Evolutionary conservation across 2,797 vertebrate genomes (phyloP), one percentile per base, ranked within the genome.

Genomic region (Phylloscopus collybita): DNA sequence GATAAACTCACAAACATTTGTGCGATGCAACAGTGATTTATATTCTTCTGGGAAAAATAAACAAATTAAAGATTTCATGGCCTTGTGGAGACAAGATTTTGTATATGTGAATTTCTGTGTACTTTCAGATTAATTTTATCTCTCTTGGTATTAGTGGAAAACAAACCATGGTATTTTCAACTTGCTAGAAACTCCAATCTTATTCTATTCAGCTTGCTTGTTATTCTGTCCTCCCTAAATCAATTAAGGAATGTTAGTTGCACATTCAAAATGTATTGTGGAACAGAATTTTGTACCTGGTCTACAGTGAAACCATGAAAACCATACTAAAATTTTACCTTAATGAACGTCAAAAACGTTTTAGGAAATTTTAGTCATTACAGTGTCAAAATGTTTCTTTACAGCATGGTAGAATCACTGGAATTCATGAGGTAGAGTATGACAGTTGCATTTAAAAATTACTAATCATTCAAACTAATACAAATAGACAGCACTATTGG

Each of bases 1-100:
- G 85, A 94, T 91, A 93, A 85, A 96, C 88, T 95, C 95, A 81
- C 89, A 97, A 96, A 96, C 83, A 88, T 97, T 96, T 96, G 67
- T 62, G 87, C 25, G 62, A 93, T 92, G 73, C 84, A 95, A 75
- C 53, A 87, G 69, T 93, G 94, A 97, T 96, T 97, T 93, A 67
- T 91, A 96, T 93, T 94, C 88, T 96, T 96, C 79, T 83, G 80
- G 84, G 89, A 73, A 80, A 96, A 94, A 88, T 70, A 96, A 96
- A 96, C 92, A 96, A 95, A 95, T 95, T 94, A 95, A 91, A 45
- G 92, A 88, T 93, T 96, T 93, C 89, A 94, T 8, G 16, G 94
- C 66, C 62, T 88, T 56, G 51, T 88, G 82, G 60, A 92, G 75
- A 86, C 47, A 64, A 86, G 76, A 83, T 94, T 94, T 93, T 81